These are phyloP conservation scores for Pherbina coryleti DNA, from an alignment of 2,888 invertebrate species.

Conservation along the genomic window DNA sequence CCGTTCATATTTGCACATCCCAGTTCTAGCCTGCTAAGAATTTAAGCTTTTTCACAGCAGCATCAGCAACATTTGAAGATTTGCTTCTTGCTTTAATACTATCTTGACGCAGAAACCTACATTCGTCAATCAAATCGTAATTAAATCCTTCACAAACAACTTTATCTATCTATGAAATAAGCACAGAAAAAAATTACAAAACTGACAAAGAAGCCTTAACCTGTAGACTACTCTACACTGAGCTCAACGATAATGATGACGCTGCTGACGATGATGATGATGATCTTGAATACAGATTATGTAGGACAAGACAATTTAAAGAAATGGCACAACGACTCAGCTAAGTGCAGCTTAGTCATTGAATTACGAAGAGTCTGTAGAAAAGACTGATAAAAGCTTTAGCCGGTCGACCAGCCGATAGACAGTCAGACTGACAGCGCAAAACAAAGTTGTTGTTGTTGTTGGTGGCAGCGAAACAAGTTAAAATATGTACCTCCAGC, in stretches of 20 bases:
- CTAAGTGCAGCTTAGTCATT: constrained; percentile 19
- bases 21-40: too few relatives aligned
- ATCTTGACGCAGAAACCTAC: constrained; percentile 10
- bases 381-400: neutral
- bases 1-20: too few relatives aligned
- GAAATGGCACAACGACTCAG: constrained; percentile 14
- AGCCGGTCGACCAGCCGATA: neutral
- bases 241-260: neutral
- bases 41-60: too few relatives aligned
- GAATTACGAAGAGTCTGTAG: neutral
- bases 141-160: constrained; percentile 11
- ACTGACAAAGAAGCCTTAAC: neutral
- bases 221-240: neutral
- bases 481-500: neutral
- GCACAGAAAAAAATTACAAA: neutral
- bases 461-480: neutral
- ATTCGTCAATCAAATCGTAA: constrained; percentile 31
- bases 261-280: constrained; percentile 3
- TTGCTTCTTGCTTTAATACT: too few relatives aligned
- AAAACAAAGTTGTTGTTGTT: neutral
- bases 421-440: neutral
- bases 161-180: neutral
- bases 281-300: constrained; percentile 19
- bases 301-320: constrained; percentile 23
- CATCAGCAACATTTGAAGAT: too few relatives aligned